Percentiles rank a stretch among this genome's conserved stretches.
Evolutionary conservation across 1,140 invertebrate species (phyloP).

Genomic region (Panagrolaimus sp.): DNA sequence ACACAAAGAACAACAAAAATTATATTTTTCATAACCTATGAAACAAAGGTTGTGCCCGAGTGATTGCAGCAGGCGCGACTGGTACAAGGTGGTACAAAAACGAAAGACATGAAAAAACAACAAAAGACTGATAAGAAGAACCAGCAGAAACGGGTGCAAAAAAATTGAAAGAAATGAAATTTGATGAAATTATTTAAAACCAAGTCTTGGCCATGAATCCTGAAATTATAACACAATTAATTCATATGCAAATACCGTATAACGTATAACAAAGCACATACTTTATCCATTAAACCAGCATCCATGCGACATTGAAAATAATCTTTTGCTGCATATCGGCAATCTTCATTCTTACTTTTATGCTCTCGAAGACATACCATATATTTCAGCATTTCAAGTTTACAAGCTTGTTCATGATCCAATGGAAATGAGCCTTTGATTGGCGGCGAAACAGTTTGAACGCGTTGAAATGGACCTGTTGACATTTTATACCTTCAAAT

Average conservation of each 20-base stretch:
- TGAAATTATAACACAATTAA: background rate
- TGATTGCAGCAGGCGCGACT: too few species aligned
- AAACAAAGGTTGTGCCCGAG: too few species aligned
- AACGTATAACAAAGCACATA: too few species aligned
- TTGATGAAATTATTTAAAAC: background rate
- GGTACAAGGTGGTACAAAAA: too few species aligned
- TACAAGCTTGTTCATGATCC: constrained; percentile 83
- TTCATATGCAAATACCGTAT: too few species aligned
- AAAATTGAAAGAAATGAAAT: too few species aligned
- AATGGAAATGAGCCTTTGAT: constrained; percentile 86
- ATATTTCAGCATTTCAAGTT: constrained; percentile 77
- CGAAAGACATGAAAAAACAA: too few species aligned
- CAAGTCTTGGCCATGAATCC: constrained; percentile 2
- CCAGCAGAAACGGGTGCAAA: too few species aligned
- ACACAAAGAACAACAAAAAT: too few species aligned
- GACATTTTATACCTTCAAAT: background rate
- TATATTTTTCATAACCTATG: too few species aligned
- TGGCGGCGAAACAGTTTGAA: constrained; percentile 72
- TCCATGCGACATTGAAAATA: constrained; percentile 90
- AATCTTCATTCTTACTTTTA: constrained; percentile 70
- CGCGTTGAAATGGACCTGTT: constrained; percentile 15
- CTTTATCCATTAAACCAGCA: constrained; percentile 60
- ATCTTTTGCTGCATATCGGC: constrained; percentile 71
- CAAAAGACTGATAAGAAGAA: too few species aligned
- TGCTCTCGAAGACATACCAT: constrained; percentile 73